Evolutionary conservation across 1,140 invertebrate genomes (phyloP).

Genomic region (Apis dorsata): DNA sequence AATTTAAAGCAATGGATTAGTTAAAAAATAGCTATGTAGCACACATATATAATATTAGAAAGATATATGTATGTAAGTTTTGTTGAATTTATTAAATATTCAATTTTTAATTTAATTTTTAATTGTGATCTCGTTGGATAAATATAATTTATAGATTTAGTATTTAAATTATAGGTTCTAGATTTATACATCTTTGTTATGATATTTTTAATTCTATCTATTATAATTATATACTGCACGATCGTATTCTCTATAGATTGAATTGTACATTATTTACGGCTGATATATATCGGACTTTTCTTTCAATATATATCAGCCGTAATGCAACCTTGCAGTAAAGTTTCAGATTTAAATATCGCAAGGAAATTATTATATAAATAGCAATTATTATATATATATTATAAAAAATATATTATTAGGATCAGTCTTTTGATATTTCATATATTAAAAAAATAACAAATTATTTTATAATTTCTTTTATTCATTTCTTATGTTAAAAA

Average conservation of each 20-base stretch:
- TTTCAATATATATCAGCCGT: not conserved
- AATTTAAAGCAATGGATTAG: too few relatives aligned
- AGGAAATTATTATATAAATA: constrained; percentile 1
- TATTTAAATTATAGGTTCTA: not conserved
- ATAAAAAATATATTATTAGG: too few relatives aligned
- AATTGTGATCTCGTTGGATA: not conserved
- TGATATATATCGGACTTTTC: not conserved
- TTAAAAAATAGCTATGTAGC: too few relatives aligned
- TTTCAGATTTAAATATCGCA: not conserved
- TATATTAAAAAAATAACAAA: too few relatives aligned
- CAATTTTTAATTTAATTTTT: not conserved
- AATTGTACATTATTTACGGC: not conserved
- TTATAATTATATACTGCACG: not conserved
- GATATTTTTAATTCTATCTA: not conserved
- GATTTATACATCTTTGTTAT: not conserved
- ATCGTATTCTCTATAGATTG: not conserved
- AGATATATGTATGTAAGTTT: too few relatives aligned
- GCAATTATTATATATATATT: not conserved
- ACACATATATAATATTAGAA: too few relatives aligned
- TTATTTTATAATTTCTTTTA: too few relatives aligned
- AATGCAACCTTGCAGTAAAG: not conserved
- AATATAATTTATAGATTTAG: not conserved
- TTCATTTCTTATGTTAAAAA: too few relatives aligned
- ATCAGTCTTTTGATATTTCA: too few relatives aligned
- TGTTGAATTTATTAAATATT: too few relatives aligned